Percentiles rank a stretch among this genome's conserved stretches.
phyloP scores from a whole-genome alignment of 2,113 vertebrate genomes.

The Naja naja region DNA sequence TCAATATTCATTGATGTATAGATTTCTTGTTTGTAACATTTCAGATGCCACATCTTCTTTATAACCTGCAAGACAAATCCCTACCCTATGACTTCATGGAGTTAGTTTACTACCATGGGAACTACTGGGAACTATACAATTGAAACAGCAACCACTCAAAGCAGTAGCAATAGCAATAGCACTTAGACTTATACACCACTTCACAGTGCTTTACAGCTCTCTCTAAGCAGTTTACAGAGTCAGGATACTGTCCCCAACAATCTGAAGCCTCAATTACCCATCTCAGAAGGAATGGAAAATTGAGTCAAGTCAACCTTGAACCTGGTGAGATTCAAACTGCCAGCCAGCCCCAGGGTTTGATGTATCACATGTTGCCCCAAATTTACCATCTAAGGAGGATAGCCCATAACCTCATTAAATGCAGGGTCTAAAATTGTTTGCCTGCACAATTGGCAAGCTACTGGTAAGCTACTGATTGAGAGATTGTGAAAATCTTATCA shows the following conservation, averaged over 20 bases:
- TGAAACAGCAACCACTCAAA: not conserved
- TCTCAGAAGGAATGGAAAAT: too few species aligned
- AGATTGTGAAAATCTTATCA: not conserved
- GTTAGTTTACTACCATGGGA: not conserved
- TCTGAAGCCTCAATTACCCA: too few species aligned
- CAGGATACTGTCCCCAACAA: too few species aligned
- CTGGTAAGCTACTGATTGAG: not conserved
- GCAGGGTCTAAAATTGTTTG: not conserved
- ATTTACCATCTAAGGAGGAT: not conserved
- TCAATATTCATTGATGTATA: slow-evolving; percentile 24
- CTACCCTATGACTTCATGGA: slow-evolving; percentile 23
- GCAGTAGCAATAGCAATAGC: not conserved
- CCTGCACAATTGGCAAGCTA: not conserved
- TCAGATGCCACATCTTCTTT: slow-evolving; percentile 18
- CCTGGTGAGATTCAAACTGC: too few species aligned
- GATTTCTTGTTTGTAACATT: slow-evolving; percentile 26
- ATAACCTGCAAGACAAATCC: not conserved
- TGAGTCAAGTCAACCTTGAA: too few species aligned
- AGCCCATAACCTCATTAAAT: not conserved
- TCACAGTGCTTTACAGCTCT: too few species aligned
- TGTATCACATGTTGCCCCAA: not conserved
- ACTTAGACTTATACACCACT: too few species aligned
- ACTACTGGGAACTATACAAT: not conserved
- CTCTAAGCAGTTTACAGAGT: too few species aligned
- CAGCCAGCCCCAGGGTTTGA: too few species aligned